Conservation (phyloP, 2,797 vertebrate genomes). For the Aythya fuligula region DNA sequence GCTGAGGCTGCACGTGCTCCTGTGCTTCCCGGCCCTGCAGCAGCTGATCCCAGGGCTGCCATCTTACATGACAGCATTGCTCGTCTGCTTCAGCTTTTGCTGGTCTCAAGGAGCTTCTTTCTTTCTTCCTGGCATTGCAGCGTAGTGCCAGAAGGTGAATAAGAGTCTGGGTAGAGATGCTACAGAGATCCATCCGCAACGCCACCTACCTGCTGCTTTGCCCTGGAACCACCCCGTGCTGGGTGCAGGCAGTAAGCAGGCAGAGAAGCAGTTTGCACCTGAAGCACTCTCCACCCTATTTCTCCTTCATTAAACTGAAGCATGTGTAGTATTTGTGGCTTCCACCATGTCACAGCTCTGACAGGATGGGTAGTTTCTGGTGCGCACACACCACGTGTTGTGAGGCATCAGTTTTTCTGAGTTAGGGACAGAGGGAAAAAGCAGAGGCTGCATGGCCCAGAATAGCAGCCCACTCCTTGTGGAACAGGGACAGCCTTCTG, state of each 20-base stretch:
- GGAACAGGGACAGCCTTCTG: no score
- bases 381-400: accelerated
- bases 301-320: not conserved
- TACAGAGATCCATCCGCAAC: not conserved
- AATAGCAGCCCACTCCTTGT: not conserved
- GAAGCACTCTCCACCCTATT: accelerated
- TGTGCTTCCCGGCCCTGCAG: not conserved
- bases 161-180: not conserved
- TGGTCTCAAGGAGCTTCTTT: not conserved
- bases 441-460: not conserved
- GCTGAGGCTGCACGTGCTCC: not conserved
- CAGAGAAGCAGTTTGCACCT: not conserved
- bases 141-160: not conserved
- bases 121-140: not conserved
- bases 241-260: not conserved
- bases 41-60: not conserved
- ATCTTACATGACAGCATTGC: not conserved
- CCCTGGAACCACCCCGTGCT: not conserved
- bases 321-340: not conserved
- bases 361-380: not conserved
- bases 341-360: not conserved
- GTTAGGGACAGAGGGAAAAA: not conserved
- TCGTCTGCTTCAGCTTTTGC: not conserved
- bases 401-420: not conserved
- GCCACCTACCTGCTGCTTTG: not conserved